Evolutionary conservation across 2,888 invertebrate genomes (phyloP).

Genomic region (Ganaspis brasiliensis): DNA sequence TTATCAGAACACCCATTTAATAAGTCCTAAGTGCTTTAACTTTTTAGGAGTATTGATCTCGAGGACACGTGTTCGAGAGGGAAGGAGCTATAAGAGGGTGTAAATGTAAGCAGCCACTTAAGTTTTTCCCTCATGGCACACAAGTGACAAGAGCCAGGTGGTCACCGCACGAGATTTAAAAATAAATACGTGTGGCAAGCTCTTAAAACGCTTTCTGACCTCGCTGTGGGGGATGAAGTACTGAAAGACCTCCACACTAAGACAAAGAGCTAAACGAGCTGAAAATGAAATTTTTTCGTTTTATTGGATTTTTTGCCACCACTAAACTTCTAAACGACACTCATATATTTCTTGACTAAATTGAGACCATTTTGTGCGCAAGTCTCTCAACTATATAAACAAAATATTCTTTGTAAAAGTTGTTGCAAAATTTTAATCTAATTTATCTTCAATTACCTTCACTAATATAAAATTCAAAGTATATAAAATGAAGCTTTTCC

Average conservation of each 20-base stretch:
- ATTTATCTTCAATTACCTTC: background rate
- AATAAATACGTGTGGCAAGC: conserved; percentile 13
- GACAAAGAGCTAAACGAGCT: conserved; percentile 3
- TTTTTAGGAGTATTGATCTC: conserved; percentile 27
- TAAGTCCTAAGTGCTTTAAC: background rate
- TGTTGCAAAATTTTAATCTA: background rate
- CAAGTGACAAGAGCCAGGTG: conserved; percentile 38
- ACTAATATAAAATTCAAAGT: background rate
- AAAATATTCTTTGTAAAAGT: too few relatives aligned
- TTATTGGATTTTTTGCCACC: background rate
- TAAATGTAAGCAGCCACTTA: conserved; percentile 30
- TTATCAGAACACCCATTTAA: background rate
- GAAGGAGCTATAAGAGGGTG: background rate
- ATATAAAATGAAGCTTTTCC: conserved; percentile 15
- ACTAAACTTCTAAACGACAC: too few relatives aligned
- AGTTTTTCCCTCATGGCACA: background rate
- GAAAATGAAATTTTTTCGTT: conserved; percentile 20
- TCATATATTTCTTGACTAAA: too few relatives aligned
- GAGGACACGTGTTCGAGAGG: background rate
- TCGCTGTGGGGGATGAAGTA: conserved; percentile 15
- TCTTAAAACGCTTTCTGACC: background rate
- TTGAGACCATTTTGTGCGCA: too few relatives aligned
- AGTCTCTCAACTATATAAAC: too few relatives aligned
- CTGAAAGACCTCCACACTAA: conserved; percentile 8
- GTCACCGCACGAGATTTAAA: conserved; percentile 33